A percentile compares a stretch with the other conserved stretches of the same genome.
These are phyloP conservation scores for Etia nguti DNA, from an alignment of 2,113 vertebrate species.

Conservation along the genomic window DNA sequence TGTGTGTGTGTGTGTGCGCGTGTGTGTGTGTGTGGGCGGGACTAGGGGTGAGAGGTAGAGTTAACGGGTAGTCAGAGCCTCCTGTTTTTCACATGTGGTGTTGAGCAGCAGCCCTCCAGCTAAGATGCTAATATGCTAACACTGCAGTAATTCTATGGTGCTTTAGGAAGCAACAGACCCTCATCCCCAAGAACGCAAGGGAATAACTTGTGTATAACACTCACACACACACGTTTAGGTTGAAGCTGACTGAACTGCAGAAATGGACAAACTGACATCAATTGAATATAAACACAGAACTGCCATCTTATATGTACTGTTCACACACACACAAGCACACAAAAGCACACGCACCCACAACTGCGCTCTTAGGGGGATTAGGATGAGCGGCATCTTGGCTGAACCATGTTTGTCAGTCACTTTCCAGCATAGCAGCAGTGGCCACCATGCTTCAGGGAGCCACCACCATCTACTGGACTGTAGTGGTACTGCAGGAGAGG, in stretches of 20 bases:
- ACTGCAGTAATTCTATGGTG: conserved; percentile 49
- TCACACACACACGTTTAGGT: neutral
- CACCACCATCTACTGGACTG: conserved; percentile 69
- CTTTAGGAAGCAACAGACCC: conserved; percentile 35
- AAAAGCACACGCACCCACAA: neutral
- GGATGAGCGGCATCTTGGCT: conserved; percentile 33
- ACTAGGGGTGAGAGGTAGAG: neutral
- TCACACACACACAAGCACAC: neutral
- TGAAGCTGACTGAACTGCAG: neutral
- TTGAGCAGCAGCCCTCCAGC: conserved; percentile 54
- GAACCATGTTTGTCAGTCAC: conserved; percentile 27
- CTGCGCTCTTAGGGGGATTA: conserved; percentile 23
- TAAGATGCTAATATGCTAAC: conserved; percentile 67
- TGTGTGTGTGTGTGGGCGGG: neutral
- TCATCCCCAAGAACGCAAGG: neutral
- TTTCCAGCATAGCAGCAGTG: conserved; percentile 30
- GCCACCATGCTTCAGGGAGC: conserved; percentile 59
- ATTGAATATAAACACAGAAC: neutral
- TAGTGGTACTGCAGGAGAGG: conserved; percentile 38
- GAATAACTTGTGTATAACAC: neutral
- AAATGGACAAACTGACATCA: neutral
- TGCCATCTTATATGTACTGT: neutral
- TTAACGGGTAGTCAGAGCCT: neutral
- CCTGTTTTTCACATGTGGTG: conserved; percentile 58
- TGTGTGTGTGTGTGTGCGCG: neutral